Conservation (phyloP, 1,140 invertebrate genomes). For the Helicorthomorpha holstii region DNA sequence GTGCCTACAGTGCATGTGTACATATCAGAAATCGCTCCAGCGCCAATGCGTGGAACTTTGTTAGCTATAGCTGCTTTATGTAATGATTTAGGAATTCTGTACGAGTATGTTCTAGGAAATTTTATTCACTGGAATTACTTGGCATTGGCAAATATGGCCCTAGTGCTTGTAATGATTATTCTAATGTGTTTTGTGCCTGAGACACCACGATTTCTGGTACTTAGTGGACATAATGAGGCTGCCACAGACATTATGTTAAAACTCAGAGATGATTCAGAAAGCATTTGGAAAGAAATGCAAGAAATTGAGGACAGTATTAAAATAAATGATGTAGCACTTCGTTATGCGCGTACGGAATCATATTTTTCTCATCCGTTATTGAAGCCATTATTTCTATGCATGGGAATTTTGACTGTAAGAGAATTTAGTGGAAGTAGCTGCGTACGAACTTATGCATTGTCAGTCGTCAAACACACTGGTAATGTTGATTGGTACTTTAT, state of each 20-base stretch:
- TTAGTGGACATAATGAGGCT: neutral
- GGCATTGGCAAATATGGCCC: neutral
- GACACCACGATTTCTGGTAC: neutral
- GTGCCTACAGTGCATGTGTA: constrained; percentile 56
- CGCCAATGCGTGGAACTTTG: constrained; percentile 47
- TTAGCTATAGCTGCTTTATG: neutral
- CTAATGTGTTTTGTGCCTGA: neutral
- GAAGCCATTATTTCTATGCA: too few relatives aligned
- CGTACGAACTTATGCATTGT: neutral
- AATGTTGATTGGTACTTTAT: too few relatives aligned
- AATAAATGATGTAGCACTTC: too few relatives aligned
- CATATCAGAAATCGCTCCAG: constrained; percentile 62
- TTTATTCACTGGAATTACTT: neutral
- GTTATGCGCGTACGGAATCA: too few relatives aligned
- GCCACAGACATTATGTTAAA: neutral
- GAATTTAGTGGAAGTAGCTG: too few relatives aligned
- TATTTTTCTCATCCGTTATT: too few relatives aligned
- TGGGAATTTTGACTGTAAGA: too few relatives aligned
- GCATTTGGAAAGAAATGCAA: neutral
- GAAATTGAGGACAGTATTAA: neutral
- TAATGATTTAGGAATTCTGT: neutral
- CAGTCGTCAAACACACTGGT: neutral
- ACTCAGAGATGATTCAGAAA: neutral
- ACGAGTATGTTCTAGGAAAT: neutral
- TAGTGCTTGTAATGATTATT: neutral